Base-by-base conservation (phyloP, 2,113 vertebrate genomes). In the Vicugna pacos region DNA sequence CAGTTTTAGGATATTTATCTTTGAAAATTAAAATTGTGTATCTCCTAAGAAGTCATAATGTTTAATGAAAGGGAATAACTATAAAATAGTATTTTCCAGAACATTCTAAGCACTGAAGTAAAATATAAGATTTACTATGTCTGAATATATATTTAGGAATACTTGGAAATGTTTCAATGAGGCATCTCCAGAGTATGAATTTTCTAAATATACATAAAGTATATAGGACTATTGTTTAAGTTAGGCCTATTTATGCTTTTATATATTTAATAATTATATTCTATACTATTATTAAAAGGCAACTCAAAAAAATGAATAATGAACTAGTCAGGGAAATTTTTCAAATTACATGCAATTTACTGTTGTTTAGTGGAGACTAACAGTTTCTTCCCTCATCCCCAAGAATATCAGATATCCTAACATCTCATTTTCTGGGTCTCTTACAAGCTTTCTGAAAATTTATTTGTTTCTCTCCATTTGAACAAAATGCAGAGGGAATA, bases 131-230 rank as follows among this genome's bases (percentile, higher is more conserved):
- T 86, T 73, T 95, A 58, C 0, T 77, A 54, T 35, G 50, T 69
- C 77, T 94, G 48, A 69, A 83, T 89, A 72, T 70, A 60, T 89
- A 52, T 83, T 85, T 93, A n/a, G 86, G n/a, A 70, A 81, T 82
- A 94, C 65, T 50, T 54, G 60, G 24, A 89, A 91, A 86, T 80
- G 8, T n/a, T 96, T 95, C 93, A 56, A 42, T 75, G 60, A 84
- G 91, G 6, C 65, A 54, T 75, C 10, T 82, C 17, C 14, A 81
- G 11, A 96, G 5, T 58, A 60, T 93, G 8, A 70, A 54, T 94
- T 96, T 89, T 92, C 79, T 48, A 92, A 88, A 83, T 88, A 75
- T 16, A 58, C 5, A 64, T 5, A 50, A 62, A 87, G 11, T 69
- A 79, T 67, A 54, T 19, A 84, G 1, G 28, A 85, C 8, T 32